A percentile compares a stretch with the other conserved stretches of the same genome.
These are phyloP conservation scores for Hirudo medicinalis DNA, from an alignment of 1,140 invertebrate genomes.

Conservation along the genomic window DNA sequence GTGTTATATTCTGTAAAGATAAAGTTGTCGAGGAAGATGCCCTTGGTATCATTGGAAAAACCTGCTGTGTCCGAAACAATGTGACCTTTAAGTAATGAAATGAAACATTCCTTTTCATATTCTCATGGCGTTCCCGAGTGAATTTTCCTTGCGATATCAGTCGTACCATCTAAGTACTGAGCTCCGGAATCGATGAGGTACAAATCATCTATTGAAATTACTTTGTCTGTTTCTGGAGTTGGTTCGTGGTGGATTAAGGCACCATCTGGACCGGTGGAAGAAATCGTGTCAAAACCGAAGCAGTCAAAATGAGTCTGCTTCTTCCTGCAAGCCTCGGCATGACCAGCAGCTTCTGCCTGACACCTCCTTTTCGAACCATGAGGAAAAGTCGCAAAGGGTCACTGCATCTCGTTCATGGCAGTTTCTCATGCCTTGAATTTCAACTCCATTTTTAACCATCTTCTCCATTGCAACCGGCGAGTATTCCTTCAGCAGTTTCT, in stretches of 20 bases:
- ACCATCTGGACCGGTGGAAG: slow-evolving; percentile 72
- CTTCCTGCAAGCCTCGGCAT: slow-evolving; percentile 63
- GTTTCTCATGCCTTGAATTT: slow-evolving; percentile 70
- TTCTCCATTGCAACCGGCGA: slow-evolving; percentile 54
- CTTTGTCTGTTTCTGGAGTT: no score
- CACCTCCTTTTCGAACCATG: slow-evolving; percentile 67
- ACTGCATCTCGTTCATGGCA: slow-evolving; percentile 71
- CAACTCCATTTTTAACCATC: slow-evolving; percentile 73
- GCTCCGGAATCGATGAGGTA: no score
- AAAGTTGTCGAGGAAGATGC: no score
- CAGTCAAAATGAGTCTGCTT: slow-evolving; percentile 65
- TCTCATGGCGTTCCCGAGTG: no score
- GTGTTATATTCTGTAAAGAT: no score
- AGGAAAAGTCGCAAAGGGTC: slow-evolving; percentile 76
- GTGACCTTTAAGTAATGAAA: no score
- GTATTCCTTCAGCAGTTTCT: slow-evolving; percentile 5
- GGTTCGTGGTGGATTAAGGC: slow-evolving; percentile 89
- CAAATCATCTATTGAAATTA: no score
- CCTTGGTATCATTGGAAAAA: no score
- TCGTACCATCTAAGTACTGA: no score
- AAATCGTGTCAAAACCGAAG: slow-evolving; percentile 82
- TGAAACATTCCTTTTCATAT: no score
- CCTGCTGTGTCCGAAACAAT: no score
- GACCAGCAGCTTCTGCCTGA: slow-evolving; percentile 59
- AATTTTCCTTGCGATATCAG: no score